Base-by-base conservation (phyloP, 2,888 invertebrate genomes). In the Physocephala rufipes region DNA sequence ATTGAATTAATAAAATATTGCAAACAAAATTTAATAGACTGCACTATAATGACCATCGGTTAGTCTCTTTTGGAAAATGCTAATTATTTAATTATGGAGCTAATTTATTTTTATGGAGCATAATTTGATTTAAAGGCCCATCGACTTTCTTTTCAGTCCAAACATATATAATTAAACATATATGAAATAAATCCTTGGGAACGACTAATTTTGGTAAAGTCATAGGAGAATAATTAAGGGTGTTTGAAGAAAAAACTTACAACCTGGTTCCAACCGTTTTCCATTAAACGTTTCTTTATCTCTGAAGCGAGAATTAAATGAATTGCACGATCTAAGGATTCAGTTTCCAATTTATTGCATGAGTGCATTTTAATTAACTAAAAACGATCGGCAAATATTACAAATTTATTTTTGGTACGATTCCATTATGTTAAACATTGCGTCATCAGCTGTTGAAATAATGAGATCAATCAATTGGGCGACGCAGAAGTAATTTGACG, bases 301-400 rank as follows among this genome's bases (percentile, higher is more conserved):
- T 36, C 4, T 9, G 19, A 21, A 55, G 24, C 24, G 55, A 55
- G 24, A 5, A 5, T 21, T 5, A 55, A 21, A 55, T 19, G 19
- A 55, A 13, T 55, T 24, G 12, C 16, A 49, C 3, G 4, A 21
- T 53, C 12, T 21, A 53, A 2, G 19, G 53, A 53, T 49, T 49
- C 4, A 49, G n/a, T 19, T 49, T 49, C 19, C 4, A 49, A 19
- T 2, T 49, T 19, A 49, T 49, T 49, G 53, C 53, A n/a, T 53
- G 53, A 53, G 21, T 53, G 53, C 19, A 53, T 21, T 53, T 53
- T 53, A 53, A 53, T 53, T 21, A 53, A n/a, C 49, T 15, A 49
- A 49, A 3, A 12, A 5, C 49, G 19, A 49, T 7, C 49, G 15
- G 49, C 19, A 2, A 49, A 19, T n/a, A 5, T 49, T 49, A 4